phyloP scores from a whole-genome alignment of 2,888 invertebrate species.

The Scotopteryx bipunctaria region DNA sequence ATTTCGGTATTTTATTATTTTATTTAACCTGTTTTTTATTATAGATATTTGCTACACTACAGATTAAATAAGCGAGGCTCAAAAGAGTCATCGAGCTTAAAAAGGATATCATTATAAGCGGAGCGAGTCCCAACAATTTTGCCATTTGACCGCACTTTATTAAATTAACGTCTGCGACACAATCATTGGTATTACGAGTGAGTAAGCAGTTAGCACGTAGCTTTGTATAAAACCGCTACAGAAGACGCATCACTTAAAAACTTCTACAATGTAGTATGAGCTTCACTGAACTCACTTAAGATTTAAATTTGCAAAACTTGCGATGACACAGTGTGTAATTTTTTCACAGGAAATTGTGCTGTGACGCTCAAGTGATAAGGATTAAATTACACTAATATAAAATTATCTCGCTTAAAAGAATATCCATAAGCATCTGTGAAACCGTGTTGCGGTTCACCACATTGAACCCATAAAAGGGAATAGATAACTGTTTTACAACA shows the following conservation, averaged over 20 bases:
- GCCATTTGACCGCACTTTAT: conserved; percentile 24
- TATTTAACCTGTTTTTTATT: too few species aligned
- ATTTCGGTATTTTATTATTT: too few species aligned
- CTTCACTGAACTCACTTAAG: too few species aligned
- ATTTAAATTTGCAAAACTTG: too few species aligned
- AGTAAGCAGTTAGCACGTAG: conserved; percentile 7
- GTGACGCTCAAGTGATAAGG: too few species aligned
- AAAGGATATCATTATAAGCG: conserved; percentile 15
- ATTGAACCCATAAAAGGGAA: conserved; percentile 13
- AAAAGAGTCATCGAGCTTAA: conserved; percentile 4
- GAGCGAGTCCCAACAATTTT: conserved; percentile 30
- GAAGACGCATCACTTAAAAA: neutral
- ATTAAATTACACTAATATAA: too few species aligned
- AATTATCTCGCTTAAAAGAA: neutral
- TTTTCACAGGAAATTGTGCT: too few species aligned
- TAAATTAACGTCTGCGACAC: conserved; percentile 29
- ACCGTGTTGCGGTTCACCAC: conserved; percentile 3
- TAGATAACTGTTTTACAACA: conserved; percentile 8
- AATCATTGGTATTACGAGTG: conserved; percentile 3
- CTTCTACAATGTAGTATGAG: neutral
- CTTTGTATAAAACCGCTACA: neutral
- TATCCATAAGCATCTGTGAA: neutral
- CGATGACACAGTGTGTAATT: too few species aligned
- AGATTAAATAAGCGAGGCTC: neutral
- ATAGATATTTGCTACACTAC: too few species aligned